phyloP scores from a whole-genome alignment of 2,888 invertebrate species.

The Cataglyphis livida region DNA sequence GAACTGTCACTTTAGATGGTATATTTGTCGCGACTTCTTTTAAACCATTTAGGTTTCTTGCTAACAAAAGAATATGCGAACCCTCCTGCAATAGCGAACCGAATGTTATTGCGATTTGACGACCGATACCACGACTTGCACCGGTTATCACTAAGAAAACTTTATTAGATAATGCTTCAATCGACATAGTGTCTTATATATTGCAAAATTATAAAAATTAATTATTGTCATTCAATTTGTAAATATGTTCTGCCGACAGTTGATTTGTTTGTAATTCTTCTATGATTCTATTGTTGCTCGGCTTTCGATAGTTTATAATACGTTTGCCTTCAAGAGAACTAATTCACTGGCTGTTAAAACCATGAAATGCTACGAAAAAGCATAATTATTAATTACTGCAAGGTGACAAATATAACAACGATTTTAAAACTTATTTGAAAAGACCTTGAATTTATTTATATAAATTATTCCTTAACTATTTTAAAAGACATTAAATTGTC shows the following conservation, averaged over 20 bases:
- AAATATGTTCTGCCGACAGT: neutral
- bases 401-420: neutral
- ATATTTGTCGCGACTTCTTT: constrained; percentile 88
- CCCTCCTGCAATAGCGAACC: constrained; percentile 89
- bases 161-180: constrained; percentile 79
- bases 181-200: constrained; percentile 66
- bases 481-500: no score
- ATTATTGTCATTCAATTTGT: neutral
- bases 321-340: constrained; percentile 86
- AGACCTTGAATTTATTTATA: no score
- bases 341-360: constrained; percentile 85
- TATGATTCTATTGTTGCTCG: constrained; percentile 67
- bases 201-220: neutral
- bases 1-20: constrained; percentile 86
- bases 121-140: constrained; percentile 95
- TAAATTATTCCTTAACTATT: no score
- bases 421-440: no score
- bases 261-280: constrained; percentile 28
- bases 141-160: constrained; percentile 90
- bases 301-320: constrained; percentile 82
- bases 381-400: neutral
- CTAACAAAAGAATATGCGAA: constrained; percentile 92
- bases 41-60: constrained; percentile 90
- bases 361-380: constrained; percentile 54
- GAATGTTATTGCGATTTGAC: constrained; percentile 91